Evolutionary conservation across 2,888 invertebrate species (phyloP).

Genomic region (Amorpha juglandis): DNA sequence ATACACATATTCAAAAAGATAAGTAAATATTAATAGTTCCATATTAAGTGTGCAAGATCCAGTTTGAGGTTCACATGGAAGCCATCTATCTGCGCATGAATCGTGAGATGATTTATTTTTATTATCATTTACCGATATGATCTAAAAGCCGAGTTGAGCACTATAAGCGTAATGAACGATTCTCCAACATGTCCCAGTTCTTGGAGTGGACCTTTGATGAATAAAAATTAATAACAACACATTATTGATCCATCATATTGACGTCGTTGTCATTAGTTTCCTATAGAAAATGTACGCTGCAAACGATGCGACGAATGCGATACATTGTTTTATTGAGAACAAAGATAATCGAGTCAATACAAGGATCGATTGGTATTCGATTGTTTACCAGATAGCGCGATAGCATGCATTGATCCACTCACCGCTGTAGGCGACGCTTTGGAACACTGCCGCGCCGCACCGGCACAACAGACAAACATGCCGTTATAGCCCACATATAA

Average conservation of each 20-base stretch:
- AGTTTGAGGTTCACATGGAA: conserved; percentile 14
- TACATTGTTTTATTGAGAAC: conserved; percentile 8
- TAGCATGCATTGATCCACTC: conserved; percentile 87
- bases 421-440: conserved; percentile 98
- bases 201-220: conserved; percentile 62
- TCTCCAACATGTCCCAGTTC: conserved; percentile 62
- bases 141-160: conserved; percentile 30
- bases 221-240: conserved; percentile 35
- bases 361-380: background rate
- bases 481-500: conserved; percentile 67
- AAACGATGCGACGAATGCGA: background rate
- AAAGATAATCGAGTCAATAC: background rate
- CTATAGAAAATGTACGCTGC: conserved; percentile 9
- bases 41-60: background rate
- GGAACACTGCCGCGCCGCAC: conserved; percentile 91
- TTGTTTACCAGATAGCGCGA: conserved; percentile 47
- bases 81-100: conserved; percentile 28
- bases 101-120: conserved; percentile 34
- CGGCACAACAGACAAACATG: conserved; percentile 83
- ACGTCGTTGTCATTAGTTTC: background rate
- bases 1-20: background rate
- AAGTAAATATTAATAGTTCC: background rate
- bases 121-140: conserved; percentile 23
- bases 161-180: conserved; percentile 39
- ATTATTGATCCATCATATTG: conserved; percentile 27